Evolutionary conservation across 2,797 vertebrate species (phyloP).

Genomic region (Sebastes vulpes): DNA sequence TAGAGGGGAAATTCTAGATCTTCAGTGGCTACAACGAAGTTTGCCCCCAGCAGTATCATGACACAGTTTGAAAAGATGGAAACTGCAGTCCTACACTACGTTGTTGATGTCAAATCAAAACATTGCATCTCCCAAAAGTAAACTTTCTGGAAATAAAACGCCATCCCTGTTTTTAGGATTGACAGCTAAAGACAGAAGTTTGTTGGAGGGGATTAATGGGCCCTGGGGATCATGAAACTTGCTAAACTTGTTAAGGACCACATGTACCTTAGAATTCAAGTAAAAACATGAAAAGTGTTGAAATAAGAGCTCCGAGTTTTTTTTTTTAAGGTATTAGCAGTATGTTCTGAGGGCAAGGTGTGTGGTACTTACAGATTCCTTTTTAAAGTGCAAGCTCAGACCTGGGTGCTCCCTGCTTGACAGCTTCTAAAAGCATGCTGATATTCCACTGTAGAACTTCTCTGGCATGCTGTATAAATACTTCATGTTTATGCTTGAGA

Average conservation of each 20-base stretch:
- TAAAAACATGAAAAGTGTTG: conserved; percentile 53
- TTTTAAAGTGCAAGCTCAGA: conserved; percentile 72
- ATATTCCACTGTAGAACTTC: conserved; percentile 37
- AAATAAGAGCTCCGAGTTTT: neutral
- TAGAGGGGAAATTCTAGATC: conserved; percentile 4
- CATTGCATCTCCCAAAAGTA: neutral
- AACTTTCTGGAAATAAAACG: conserved; percentile 2
- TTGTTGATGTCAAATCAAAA: conserved; percentile 16
- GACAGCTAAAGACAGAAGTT: neutral
- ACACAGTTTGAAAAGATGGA: conserved; percentile 11
- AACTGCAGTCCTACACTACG: neutral
- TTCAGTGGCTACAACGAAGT: conserved; percentile 5
- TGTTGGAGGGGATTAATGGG: neutral
- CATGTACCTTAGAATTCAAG: conserved; percentile 33
- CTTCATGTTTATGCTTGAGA: conserved; percentile 17
- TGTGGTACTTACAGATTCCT: conserved; percentile 66
- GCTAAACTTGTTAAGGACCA: conserved; percentile 13
- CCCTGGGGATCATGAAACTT: conserved; percentile 18
- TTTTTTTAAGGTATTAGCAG: conserved; percentile 16
- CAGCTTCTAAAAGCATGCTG: conserved; percentile 53
- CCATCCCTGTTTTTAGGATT: neutral
- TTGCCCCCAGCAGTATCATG: conserved; percentile 8
- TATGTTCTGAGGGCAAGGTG: conserved; percentile 70
- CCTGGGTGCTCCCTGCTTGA: conserved; percentile 64
- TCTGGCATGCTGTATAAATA: conserved; percentile 24